Conservation (phyloP, 92 coral and sea anemone species). For the Palythoa caribaeorum region DNA sequence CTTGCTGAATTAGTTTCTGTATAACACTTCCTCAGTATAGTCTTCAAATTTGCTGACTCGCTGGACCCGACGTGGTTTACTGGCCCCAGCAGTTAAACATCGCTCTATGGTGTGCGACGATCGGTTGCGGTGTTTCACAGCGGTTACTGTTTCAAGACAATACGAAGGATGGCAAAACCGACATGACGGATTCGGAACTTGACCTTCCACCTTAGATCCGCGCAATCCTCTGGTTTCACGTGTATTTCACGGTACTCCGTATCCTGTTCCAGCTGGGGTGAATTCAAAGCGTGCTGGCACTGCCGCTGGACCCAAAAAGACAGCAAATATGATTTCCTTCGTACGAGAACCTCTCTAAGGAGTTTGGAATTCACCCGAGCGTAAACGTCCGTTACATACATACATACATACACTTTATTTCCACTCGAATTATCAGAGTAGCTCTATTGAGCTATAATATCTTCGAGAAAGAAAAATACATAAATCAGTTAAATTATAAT, state of each 20-base stretch:
- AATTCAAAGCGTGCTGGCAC: slow-evolving; percentile 16
- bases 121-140: slow-evolving; percentile 50
- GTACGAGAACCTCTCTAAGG: slow-evolving; percentile 2
- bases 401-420: too few relatives aligned
- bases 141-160: not conserved
- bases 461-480: too few relatives aligned
- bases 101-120: slow-evolving; percentile 59
- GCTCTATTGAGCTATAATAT: too few relatives aligned
- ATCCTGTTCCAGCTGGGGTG: slow-evolving; percentile 51
- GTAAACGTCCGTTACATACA: too few relatives aligned
- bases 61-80: slow-evolving; percentile 49
- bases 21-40: too few relatives aligned
- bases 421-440: too few relatives aligned
- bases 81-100: slow-evolving; percentile 59
- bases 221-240: slow-evolving; percentile 46
- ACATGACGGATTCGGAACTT: not conserved
- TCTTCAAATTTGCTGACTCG: slow-evolving; percentile 30
- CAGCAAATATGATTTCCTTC: slow-evolving; percentile 31
- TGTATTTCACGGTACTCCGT: slow-evolving; percentile 47
- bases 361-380: not conserved
- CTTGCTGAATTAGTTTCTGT: too few relatives aligned
- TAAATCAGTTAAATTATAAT: too few relatives aligned
- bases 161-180: not conserved
- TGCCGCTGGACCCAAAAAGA: slow-evolving; percentile 36
- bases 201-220: not conserved